phyloP scores from a whole-genome alignment of 2,888 invertebrate genomes.

The Ptilodon capucinus region DNA sequence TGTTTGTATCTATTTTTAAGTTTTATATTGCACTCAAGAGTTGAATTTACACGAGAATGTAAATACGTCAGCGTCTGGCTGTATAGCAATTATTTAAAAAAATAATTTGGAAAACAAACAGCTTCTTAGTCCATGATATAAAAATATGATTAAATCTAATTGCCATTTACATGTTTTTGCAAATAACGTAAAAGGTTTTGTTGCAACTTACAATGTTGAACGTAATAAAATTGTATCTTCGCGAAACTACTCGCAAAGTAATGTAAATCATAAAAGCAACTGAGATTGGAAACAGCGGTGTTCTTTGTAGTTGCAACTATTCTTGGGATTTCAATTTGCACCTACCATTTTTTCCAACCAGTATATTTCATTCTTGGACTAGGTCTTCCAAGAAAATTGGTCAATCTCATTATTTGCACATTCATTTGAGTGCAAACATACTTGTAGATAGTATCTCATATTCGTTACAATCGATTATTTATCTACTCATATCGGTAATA shows the following conservation, averaged over 20 bases:
- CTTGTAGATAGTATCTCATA: too few species aligned
- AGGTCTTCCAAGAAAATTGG: too few species aligned
- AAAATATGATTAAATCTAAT: too few species aligned
- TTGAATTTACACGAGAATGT: too few species aligned
- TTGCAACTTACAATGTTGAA: not conserved
- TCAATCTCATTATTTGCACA: not conserved
- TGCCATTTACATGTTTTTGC: too few species aligned
- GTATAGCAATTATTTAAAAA: too few species aligned
- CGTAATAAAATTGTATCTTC: not conserved
- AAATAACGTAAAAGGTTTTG: not conserved
- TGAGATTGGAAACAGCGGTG: not conserved
- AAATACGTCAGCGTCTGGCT: too few species aligned
- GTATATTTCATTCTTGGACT: not conserved
- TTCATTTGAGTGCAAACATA: not conserved
- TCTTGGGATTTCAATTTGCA: not conserved
- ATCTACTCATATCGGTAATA: not conserved
- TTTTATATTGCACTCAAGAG: too few species aligned
- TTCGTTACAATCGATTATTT: too few species aligned
- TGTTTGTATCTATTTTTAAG: too few species aligned
- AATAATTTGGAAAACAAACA: too few species aligned
- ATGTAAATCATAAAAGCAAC: not conserved
- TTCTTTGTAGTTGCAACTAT: not conserved
- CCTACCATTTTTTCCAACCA: not conserved
- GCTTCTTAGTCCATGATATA: too few species aligned
- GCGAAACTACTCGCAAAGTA: not conserved